Percentiles rank a stretch among this genome's conserved stretches.
Evolutionary conservation across 2,888 invertebrate species (phyloP).

Genomic region (Orchesella flavescens): DNA sequence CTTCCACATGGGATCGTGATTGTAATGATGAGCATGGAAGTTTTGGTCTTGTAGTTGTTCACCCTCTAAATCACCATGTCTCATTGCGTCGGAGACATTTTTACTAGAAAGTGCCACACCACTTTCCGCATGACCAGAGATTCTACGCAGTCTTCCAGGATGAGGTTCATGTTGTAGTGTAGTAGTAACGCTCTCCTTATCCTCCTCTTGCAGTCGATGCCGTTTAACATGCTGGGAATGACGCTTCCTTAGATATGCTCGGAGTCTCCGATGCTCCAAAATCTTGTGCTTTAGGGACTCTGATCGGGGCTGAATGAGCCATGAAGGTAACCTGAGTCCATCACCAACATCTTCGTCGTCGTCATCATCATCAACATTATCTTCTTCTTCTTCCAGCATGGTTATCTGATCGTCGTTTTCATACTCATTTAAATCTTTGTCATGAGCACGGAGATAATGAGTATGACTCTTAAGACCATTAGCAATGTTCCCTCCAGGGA

Average conservation of each 20-base stretch:
- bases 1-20: constrained; percentile 43
- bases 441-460: constrained; percentile 32
- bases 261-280: constrained; percentile 54
- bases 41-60: constrained; percentile 27
- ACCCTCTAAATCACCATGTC: constrained; percentile 20
- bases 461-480: constrained; percentile 31
- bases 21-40: constrained; percentile 35
- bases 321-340: not conserved
- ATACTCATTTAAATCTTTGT: constrained; percentile 38
- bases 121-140: constrained; percentile 14
- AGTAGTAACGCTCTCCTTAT: constrained; percentile 2
- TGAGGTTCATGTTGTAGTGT: not conserved
- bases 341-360: constrained; percentile 17
- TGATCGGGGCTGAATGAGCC: constrained; percentile 17
- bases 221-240: constrained; percentile 58
- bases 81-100: constrained; percentile 17
- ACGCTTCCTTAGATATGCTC: constrained; percentile 55
- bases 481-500: constrained; percentile 21
- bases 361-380: not conserved
- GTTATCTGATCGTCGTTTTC: constrained; percentile 11
- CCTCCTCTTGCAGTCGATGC: constrained; percentile 20
- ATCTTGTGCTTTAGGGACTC: constrained; percentile 53
- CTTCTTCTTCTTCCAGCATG: not conserved
- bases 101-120: constrained; percentile 16
- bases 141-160: not conserved